Percentiles rank a stretch among this genome's conserved stretches.
Evolutionary conservation across 92 coral and sea anemone species (phyloP).

Genomic region (Porites lobata): DNA sequence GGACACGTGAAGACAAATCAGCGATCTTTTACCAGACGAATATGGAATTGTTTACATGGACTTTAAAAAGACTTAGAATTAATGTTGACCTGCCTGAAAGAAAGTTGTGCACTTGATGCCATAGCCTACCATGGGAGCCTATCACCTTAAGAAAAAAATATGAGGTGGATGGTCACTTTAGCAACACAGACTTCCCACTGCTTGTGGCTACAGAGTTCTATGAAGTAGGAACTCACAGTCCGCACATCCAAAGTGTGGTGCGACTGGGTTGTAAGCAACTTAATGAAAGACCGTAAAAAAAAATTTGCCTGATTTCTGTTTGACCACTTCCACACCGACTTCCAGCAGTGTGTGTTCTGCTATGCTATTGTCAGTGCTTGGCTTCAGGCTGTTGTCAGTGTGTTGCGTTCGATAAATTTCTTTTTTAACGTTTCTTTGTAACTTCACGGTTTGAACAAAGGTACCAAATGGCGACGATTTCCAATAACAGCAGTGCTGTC

Average conservation of each 20-base stretch:
- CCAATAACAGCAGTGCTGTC: too few species aligned
- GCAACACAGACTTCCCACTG: conserved; percentile 48
- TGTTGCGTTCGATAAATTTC: too few species aligned
- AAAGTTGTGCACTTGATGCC: conserved; percentile 16
- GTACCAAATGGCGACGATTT: too few species aligned
- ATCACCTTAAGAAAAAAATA: conserved; percentile 13
- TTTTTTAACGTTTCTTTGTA: too few species aligned
- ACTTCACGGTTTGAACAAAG: too few species aligned
- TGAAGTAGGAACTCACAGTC: conserved; percentile 76
- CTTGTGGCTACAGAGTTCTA: conserved; percentile 71
- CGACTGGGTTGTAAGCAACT: conserved; percentile 46
- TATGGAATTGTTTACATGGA: conserved; percentile 55
- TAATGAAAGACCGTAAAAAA: too few species aligned
- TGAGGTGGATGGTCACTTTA: conserved; percentile 26
- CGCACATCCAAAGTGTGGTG: conserved; percentile 60
- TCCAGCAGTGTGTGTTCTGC: too few species aligned
- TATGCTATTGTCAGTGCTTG: not conserved
- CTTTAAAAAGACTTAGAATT: conserved; percentile 47
- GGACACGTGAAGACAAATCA: conserved; percentile 3
- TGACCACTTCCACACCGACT: too few species aligned
- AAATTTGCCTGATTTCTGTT: too few species aligned
- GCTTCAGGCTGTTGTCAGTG: too few species aligned
- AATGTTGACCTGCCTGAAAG: conserved; percentile 30
- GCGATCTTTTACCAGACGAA: not conserved
- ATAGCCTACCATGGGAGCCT: conserved; percentile 62